Conservation (phyloP, 2,888 invertebrate species). For the Cerceris ruficornis region DNA sequence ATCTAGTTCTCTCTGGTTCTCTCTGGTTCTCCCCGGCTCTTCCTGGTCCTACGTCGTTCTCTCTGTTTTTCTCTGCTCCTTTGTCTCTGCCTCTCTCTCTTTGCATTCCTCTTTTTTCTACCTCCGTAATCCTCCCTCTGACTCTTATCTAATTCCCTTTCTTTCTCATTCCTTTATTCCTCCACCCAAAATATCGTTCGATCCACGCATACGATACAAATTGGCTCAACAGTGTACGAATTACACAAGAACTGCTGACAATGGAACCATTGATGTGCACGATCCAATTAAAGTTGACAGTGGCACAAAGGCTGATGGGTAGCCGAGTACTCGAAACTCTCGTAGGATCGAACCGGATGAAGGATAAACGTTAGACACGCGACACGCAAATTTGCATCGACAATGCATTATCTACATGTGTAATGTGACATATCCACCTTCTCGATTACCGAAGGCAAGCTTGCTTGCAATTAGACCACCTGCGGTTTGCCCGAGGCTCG, state of each 20-base stretch:
- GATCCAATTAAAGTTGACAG: slow-evolving; percentile 47
- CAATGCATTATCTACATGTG: slow-evolving; percentile 68
- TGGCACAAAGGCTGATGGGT: slow-evolving; percentile 47
- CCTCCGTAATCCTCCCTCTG: too few relatives aligned
- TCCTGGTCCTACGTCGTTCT: too few relatives aligned
- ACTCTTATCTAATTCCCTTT: too few relatives aligned
- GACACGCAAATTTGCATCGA: slow-evolving; percentile 64
- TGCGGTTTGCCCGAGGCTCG: slow-evolving; percentile 53
- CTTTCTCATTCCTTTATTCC: too few relatives aligned
- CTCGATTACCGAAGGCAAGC: slow-evolving; percentile 57
- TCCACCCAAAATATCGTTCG: too few relatives aligned
- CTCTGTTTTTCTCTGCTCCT: too few relatives aligned
- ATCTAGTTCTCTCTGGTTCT: too few relatives aligned
- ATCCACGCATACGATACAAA: not conserved
- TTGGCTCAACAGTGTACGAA: not conserved
- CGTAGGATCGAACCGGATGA: slow-evolving; percentile 46
- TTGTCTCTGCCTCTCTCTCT: too few relatives aligned
- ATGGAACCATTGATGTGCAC: slow-evolving; percentile 14
- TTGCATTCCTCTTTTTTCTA: too few relatives aligned
- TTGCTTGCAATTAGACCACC: slow-evolving; percentile 64
- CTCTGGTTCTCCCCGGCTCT: too few relatives aligned
- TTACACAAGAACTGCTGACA: slow-evolving; percentile 17
- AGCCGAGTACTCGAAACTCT: slow-evolving; percentile 21
- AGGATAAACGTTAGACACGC: slow-evolving; percentile 67
- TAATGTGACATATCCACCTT: slow-evolving; percentile 62